A percentile compares a stretch with the other conserved stretches of the same genome.
phyloP scores from a whole-genome alignment of 2,113 vertebrate species.

The Ctenomys sociabilis region DNA sequence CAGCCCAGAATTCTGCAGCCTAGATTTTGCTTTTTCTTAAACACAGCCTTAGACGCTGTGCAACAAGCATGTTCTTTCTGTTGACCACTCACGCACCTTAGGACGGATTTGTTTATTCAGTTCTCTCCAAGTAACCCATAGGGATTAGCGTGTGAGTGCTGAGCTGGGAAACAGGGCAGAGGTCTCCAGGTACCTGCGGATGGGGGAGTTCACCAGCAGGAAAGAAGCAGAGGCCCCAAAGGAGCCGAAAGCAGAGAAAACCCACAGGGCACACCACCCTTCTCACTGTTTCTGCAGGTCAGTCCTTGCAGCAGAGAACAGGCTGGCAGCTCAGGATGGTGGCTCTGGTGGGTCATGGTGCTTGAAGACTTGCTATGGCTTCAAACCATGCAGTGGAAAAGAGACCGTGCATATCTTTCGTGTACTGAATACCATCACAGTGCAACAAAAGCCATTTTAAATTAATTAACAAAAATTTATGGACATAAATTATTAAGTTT shows the following conservation, averaged over 20 bases:
- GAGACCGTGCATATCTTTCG: not conserved
- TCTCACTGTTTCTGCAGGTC: slow-evolving; percentile 23
- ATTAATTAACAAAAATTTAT: not conserved
- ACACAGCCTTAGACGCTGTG: not conserved
- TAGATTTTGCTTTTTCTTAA: slow-evolving; percentile 5
- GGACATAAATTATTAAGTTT: not conserved
- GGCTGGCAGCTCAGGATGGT: not conserved
- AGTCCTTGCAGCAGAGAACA: not conserved
- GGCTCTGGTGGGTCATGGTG: not conserved
- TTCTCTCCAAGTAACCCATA: not conserved
- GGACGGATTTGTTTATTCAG: not conserved
- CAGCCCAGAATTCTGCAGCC: not conserved
- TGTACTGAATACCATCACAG: not conserved
- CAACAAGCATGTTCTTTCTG: not conserved
- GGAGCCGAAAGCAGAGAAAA: not conserved
- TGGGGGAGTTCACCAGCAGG: not conserved
- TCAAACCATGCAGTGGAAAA: not conserved
- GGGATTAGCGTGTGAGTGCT: not conserved
- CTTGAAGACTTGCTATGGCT: not conserved
- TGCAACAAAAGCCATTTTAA: slow-evolving; percentile 24
- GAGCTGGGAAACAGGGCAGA: not conserved
- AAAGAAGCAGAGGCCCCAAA: not conserved
- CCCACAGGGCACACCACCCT: not conserved
- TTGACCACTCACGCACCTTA: not conserved
- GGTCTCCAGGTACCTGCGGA: not conserved